Evolutionary conservation across 2,113 vertebrate species (phyloP), one percentile per base, ranked within the genome.

Genomic region (Petromus typicus): DNA sequence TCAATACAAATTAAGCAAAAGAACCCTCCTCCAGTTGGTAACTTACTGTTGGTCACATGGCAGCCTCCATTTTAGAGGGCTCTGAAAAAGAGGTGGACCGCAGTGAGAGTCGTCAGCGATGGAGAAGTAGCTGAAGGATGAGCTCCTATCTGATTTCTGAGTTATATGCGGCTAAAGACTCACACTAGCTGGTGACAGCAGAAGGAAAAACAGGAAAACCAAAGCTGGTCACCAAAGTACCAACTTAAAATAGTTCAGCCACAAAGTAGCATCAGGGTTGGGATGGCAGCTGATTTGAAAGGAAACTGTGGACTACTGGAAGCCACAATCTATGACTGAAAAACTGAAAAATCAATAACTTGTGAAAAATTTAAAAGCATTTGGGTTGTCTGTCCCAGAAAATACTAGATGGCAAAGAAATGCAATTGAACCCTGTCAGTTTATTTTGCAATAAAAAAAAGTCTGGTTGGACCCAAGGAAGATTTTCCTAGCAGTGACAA

Each of bases 361-460:
- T 86, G 48, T 59, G 84, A 30, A 81, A 76, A 80, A 61, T 22
- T 11, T 54, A 78, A 51, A 91, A 30, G 48, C 25, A 76, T 89
- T 86, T 86, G 40, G 14, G 40, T 61, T 57, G 56, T 81, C 91
- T 37, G n/a, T 82, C 17, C 37, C 67, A 56, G 63, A 82, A 90
- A 81, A 90, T 61, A 34, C 11, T 30, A 56, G 64, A 85, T 51
- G 86, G 37, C 18, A 90, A 91, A 56, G 89, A 75, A 91, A 75
- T 82, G 32, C 32, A 80, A 67, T 34, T 34, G 56, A 81, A 95
- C 22, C 48, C 37, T 25, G 69, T 34, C 5, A 51, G 79, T 88
- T 90, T 85, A 89, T 94, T 96, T 92, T 80, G 67, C 61, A 79
- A 40, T 6, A 66, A 27, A 32, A 51, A 69, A 51, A 8, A 96